Percentiles rank a stretch among this genome's conserved stretches.
These are phyloP conservation scores for Halictus rubicundus DNA, from an alignment of 1,140 invertebrate species.

Conservation along the genomic window DNA sequence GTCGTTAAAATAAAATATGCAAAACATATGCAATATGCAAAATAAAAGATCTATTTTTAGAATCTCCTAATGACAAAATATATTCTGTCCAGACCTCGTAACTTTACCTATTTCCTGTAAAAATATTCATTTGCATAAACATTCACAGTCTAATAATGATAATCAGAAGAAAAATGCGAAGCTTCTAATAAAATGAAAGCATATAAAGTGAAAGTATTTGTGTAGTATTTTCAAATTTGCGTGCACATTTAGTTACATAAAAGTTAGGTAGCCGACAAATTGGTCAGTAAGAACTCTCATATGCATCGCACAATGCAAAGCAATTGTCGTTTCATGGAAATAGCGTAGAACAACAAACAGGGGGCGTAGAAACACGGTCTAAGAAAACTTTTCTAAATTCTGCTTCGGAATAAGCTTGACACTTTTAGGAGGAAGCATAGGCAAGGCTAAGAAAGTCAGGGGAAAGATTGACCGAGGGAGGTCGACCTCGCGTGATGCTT, in stretches of 20 bases:
- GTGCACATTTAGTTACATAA: neutral
- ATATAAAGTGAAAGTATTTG: neutral
- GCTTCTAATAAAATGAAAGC: neutral
- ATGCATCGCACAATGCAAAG: conserved; percentile 25
- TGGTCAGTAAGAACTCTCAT: conserved; percentile 30
- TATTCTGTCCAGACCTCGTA: no score
- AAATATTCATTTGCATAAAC: no score
- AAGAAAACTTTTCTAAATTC: conserved; percentile 58
- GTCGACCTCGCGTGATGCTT: conserved; percentile 77
- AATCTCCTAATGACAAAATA: no score
- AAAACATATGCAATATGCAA: no score
- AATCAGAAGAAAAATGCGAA: no score
- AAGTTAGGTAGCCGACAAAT: conserved; percentile 31
- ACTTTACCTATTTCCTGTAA: no score
- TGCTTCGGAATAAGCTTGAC: conserved; percentile 53
- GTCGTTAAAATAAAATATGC: no score
- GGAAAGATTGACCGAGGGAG: conserved; percentile 57
- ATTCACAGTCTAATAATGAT: no score
- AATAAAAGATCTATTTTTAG: no score
- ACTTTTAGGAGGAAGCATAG: conserved; percentile 39
- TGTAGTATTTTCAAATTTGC: neutral
- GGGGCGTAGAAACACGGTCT: conserved; percentile 44
- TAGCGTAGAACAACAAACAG: neutral
- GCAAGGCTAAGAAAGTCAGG: conserved; percentile 50
- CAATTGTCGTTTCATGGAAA: conserved; percentile 49